Conservation (phyloP, 1,140 invertebrate genomes). For the Papilio aristodemus region DNA sequence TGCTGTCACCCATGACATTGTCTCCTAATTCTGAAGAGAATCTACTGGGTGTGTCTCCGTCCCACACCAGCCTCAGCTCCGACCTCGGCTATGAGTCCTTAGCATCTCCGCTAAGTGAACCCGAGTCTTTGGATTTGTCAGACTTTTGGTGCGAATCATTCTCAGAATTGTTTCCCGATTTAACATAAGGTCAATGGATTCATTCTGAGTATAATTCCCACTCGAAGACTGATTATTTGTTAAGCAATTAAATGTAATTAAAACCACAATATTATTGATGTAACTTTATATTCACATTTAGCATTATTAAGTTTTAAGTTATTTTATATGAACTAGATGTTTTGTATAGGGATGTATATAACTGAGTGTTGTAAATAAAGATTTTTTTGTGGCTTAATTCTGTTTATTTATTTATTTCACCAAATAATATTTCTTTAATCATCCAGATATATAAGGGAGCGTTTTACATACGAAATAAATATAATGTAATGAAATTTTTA, state of each 20-base stretch:
- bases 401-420: no score
- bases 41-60: constrained; percentile 63
- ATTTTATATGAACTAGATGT: constrained; percentile 41
- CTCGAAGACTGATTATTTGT: constrained; percentile 76
- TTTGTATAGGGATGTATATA: constrained; percentile 56
- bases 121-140: constrained; percentile 72
- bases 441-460: no score
- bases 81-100: constrained; percentile 83
- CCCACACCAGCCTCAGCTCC: constrained; percentile 73
- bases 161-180: constrained; percentile 82
- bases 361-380: constrained; percentile 57
- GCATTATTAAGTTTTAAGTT: constrained; percentile 27
- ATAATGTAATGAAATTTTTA: no score
- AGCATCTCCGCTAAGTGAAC: constrained; percentile 79
- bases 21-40: constrained; percentile 72
- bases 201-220: constrained; percentile 56
- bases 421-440: no score
- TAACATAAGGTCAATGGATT: constrained; percentile 68
- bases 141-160: constrained; percentile 84
- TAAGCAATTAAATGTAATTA: constrained; percentile 37
- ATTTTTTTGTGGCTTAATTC: constrained; percentile 33
- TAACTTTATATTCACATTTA: constrained; percentile 41
- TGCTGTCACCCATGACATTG: constrained; percentile 73
- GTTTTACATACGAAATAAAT: no score
- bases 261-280: constrained; percentile 6